These are phyloP conservation scores for Microtus oregoni DNA, from an alignment of 2,113 vertebrate species.

Conservation along the genomic window DNA sequence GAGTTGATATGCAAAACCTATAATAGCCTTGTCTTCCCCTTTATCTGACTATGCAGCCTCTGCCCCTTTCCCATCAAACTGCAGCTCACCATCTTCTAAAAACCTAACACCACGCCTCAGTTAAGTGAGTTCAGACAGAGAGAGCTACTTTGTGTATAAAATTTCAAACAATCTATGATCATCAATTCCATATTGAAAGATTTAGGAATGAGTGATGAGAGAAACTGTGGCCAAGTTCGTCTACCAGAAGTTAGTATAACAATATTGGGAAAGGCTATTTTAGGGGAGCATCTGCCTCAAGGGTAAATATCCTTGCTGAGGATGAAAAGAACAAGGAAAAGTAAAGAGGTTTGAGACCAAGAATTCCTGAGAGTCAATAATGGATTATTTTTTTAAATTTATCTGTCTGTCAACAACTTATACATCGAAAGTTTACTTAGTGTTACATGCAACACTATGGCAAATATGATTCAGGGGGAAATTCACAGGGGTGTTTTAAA, in stretches of 20 bases:
- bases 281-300: background rate
- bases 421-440: background rate
- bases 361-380: background rate
- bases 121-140: background rate
- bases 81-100: background rate
- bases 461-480: background rate
- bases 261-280: background rate
- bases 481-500: background rate
- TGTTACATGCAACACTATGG: background rate
- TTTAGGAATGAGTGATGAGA: background rate
- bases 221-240: background rate
- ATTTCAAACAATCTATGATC: background rate
- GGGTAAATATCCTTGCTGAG: background rate
- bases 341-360: background rate
- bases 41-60: background rate
- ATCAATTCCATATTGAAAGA: background rate
- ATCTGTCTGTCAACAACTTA: background rate
- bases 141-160: background rate
- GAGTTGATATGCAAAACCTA: background rate
- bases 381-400: background rate
- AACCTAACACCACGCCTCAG: background rate
- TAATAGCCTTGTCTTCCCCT: background rate
- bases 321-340: background rate
- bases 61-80: background rate
- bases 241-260: background rate